These are phyloP conservation scores for Xanthia icteritia DNA, from an alignment of 2,888 invertebrate species.

Conservation along the genomic window DNA sequence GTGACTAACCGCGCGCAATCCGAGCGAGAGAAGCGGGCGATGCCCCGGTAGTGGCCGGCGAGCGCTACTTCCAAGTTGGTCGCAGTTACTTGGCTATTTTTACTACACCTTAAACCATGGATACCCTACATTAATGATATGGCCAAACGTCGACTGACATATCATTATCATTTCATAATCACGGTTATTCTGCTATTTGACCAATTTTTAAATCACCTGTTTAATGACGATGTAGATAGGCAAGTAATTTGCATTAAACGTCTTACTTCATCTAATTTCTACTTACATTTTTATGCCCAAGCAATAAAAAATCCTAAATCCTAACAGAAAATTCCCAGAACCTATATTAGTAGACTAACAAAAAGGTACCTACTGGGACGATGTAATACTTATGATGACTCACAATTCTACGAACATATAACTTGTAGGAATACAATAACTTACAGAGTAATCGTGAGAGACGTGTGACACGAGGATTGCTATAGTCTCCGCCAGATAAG, in stretches of 20 bases:
- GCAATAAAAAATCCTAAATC: background rate
- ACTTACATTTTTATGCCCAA: background rate
- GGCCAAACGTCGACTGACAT: constrained; percentile 1
- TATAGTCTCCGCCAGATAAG: too few relatives aligned
- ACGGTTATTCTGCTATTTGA: background rate
- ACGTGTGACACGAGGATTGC: constrained; percentile 28
- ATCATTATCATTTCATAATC: background rate
- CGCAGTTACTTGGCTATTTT: too few relatives aligned
- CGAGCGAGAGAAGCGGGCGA: too few relatives aligned
- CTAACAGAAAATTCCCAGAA: background rate
- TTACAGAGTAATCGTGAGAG: constrained; percentile 22
- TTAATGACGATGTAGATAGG: background rate
- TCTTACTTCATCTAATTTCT: background rate
- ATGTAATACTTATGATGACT: constrained; percentile 12
- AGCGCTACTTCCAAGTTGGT: too few relatives aligned
- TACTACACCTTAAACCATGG: too few relatives aligned
- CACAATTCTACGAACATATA: constrained; percentile 38
- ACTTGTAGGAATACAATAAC: constrained; percentile 2
- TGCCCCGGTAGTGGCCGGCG: too few relatives aligned
- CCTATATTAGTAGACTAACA: background rate
- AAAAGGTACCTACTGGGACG: background rate
- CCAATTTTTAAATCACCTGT: constrained; percentile 1
- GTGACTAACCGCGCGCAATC: too few relatives aligned
- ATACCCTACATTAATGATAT: too few relatives aligned
- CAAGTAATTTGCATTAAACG: background rate